Conservation (phyloP, 53 echinoderm and acorn worm species). For the Pentamera pediparva region DNA sequence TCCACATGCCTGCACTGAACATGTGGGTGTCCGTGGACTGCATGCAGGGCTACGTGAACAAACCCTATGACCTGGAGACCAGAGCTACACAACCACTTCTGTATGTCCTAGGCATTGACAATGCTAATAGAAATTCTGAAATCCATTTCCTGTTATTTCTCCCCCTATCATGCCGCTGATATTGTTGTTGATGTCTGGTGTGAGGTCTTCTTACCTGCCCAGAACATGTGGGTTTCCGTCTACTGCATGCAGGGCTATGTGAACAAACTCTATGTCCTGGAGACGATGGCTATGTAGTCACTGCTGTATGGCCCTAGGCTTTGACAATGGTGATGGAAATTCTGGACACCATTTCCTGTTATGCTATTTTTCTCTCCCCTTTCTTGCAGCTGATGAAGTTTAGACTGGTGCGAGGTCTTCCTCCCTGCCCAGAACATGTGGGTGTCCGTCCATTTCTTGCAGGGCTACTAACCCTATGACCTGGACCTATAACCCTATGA, state of each 20-base stretch:
- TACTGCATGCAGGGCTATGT: constrained; percentile 48
- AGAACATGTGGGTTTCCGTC: constrained; percentile 66
- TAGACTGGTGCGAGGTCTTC: no score
- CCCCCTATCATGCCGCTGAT: no score
- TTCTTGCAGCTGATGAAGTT: no score
- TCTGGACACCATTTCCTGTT: no score
- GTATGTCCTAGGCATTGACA: constrained; percentile 78
- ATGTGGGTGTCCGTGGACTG: constrained; percentile 81
- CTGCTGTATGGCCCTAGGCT: constrained; percentile 56
- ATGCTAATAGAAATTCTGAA: constrained; percentile 64
- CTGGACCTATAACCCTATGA: no score
- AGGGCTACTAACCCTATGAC: no score
- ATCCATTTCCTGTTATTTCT: no score
- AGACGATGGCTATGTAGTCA: constrained; percentile 59
- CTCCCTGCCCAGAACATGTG: neutral
- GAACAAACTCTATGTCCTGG: constrained; percentile 60
- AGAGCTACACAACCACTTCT: constrained; percentile 64
- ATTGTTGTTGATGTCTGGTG: constrained; percentile 66
- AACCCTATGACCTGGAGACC: constrained; percentile 55
- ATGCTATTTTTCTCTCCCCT: no score
- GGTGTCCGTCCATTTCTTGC: no score
- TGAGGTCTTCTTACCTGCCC: constrained; percentile 58
- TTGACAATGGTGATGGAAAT: constrained; percentile 68
- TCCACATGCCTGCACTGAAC: constrained; percentile 44
- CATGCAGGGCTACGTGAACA: constrained; percentile 51